These are phyloP conservation scores for Carcharodon carcharias DNA, from an alignment of 2,797 vertebrate genomes.

Conservation along the genomic window DNA sequence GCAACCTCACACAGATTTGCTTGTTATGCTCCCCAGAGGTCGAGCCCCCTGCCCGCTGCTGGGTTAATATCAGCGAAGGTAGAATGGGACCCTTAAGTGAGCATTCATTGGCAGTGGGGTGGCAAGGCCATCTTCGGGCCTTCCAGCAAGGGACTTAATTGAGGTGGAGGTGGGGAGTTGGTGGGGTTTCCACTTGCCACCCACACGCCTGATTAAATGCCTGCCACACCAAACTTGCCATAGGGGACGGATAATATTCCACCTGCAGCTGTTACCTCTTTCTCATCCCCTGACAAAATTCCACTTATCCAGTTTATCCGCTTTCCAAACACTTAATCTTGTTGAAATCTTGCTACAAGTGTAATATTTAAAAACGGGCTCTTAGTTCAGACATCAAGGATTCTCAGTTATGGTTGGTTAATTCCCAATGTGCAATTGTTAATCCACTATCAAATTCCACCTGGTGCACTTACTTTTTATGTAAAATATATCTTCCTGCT, in stretches of 20 bases:
- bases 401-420: background rate
- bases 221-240: background rate
- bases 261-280: background rate
- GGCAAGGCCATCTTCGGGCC: too few species aligned
- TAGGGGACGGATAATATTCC: background rate
- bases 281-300: background rate
- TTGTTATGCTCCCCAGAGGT: too few species aligned
- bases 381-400: background rate
- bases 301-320: background rate
- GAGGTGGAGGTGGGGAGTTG: too few species aligned
- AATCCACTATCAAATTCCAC: background rate
- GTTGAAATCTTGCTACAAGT: background rate
- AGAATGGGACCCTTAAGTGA: too few species aligned
- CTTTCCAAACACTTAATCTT: background rate
- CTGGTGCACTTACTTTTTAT: background rate
- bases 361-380: background rate
- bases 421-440: background rate
- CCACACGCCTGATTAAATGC: background rate
- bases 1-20: too few species aligned
- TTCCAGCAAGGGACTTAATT: too few species aligned
- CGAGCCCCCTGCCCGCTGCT: too few species aligned
- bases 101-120: too few species aligned
- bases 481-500: background rate
- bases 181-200: too few species aligned
- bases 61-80: too few species aligned